Evolutionary conservation across 2,797 vertebrate species (phyloP).

Genomic region (Podargus strigoides): DNA sequence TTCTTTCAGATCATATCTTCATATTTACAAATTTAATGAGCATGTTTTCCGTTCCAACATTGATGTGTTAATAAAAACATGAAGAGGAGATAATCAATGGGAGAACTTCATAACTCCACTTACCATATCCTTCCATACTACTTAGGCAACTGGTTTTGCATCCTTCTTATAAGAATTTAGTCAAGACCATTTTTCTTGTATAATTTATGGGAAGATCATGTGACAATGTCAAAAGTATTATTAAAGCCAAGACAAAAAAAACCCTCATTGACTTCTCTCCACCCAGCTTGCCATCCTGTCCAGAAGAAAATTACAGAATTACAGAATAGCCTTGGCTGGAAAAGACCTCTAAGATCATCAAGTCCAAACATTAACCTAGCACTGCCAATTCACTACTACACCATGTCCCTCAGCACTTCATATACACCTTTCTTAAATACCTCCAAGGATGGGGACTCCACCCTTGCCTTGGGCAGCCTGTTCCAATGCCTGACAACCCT

Average conservation of each 20-base stretch:
- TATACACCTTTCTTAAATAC: no score
- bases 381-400: no score
- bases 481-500: no score
- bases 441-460: no score
- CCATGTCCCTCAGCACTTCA: no score
- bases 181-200: background rate
- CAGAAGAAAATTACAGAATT: background rate
- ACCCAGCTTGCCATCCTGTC: background rate
- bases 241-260: background rate
- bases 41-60: accelerated
- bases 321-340: no score
- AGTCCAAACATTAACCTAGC: no score
- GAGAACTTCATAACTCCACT: background rate
- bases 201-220: background rate
- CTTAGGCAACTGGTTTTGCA: background rate
- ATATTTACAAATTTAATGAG: background rate
- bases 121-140: background rate
- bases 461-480: no score
- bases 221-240: background rate
- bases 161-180: background rate
- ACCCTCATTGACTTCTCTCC: background rate
- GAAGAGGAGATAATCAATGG: background rate
- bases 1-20: background rate
- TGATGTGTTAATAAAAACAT: background rate
- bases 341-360: no score